Evolutionary conservation across 2,113 vertebrate species (phyloP), one percentile per base, ranked within the genome.

Genomic region (Oncorhynchus masou): DNA sequence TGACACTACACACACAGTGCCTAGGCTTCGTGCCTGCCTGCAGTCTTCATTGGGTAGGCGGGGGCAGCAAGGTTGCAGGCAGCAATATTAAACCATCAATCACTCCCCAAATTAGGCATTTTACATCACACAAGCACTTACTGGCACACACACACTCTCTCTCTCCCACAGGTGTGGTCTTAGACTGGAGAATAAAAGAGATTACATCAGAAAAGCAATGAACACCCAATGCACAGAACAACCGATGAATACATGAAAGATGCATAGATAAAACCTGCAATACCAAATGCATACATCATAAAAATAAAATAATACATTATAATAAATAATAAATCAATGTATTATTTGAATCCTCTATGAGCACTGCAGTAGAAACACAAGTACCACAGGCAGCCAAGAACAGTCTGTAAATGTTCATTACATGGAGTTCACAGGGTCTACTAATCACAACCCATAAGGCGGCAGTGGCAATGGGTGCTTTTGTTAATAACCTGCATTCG

Each of bases 41-140:
- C 91, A 93, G 93, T 45, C 92, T 94, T 94, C 89, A 91, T 92
- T 89, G 90, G 91, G 90, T 94, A 85, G 93, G 92, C 89, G 91
- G 90, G 93, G 93, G 91, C 93, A 94, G 91, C 81, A 82, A 90
- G 92, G 93, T 94, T 93, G 90, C 92, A 90, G 93, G 91, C 92
- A 91, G 92, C 91, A 93, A 94, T 94, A 94, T 94, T 94, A 94
- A 94, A 94, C 93, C 93, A 94, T 94, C 93, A 93, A 94, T 94
- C 93, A 94, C 91, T 85, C 86, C 86, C 91, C 90, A 94, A 94
- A 93, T 94, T 93, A 93, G 92, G 91, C 91, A 89, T 91, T 92
- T 92, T 92, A 92, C 91, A 93, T 93, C 91, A 93, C 89, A 90
- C 89, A 84, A 90, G 89, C 90, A 91, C 91, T 91, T 85, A 88